phyloP scores from a whole-genome alignment of 2,113 vertebrate species.

The Halcyon malimbica region DNA sequence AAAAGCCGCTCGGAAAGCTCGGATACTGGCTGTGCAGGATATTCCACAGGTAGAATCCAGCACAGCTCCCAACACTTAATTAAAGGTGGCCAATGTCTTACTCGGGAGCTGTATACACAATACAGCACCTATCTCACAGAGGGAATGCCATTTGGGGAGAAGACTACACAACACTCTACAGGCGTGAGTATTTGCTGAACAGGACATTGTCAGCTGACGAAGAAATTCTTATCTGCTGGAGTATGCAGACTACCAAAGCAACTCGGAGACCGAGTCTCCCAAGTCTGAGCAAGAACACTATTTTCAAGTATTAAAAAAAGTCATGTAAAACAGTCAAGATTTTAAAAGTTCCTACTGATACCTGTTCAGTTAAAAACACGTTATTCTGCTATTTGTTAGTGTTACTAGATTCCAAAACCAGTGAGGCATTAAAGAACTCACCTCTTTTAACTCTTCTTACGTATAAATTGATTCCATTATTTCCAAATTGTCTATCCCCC shows the following conservation, averaged over 20 bases:
- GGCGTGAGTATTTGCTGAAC: background rate
- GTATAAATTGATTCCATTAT: background rate
- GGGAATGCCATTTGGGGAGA: background rate
- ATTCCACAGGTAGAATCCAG: constrained; percentile 1
- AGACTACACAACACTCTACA: background rate
- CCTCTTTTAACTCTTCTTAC: background rate
- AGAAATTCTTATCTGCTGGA: background rate
- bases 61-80: background rate
- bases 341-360: background rate
- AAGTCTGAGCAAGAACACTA: background rate
- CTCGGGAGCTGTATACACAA: background rate
- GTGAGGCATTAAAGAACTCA: background rate
- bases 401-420: background rate
- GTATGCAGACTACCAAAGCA: background rate
- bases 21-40: background rate
- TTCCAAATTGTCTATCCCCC: background rate
- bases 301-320: background rate
- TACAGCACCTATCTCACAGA: background rate
- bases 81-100: background rate
- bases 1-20: background rate
- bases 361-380: background rate
- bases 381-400: background rate
- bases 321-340: background rate
- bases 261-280: background rate
- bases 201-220: background rate